Base-by-base conservation (phyloP, 2,113 vertebrate species). In the Cynocephalus volans region DNA sequence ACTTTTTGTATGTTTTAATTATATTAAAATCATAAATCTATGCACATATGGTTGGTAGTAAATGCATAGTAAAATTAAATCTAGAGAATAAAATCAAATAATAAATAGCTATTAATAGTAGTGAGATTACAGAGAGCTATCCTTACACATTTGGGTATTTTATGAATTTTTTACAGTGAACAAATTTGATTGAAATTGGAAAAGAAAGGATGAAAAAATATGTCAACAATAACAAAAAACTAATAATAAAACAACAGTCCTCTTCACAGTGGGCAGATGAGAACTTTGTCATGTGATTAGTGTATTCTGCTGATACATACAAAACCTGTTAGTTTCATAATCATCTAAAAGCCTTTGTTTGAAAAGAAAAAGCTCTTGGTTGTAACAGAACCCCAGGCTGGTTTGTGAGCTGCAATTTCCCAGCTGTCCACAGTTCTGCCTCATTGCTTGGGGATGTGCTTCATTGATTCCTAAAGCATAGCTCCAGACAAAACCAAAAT, bases 401-500 rank as follows among this genome's bases (percentile, higher is more conserved):
- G 86, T 84, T 83, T 84, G 86, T 60, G 87, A 93, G 90, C 93
- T 77, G 24, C 87, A n/a, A 0, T 88, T 95, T 96, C 90, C 93
- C 97, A 97, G 96, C 97, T 97, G 97, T 95, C 92, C 86, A 21
- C 95, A 92, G 98, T 98, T 98, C 96, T 97, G 98, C 98, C 97
- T 98, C 98, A 97, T 97, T 97, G 92, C 87, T 21, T 89, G 75
- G 82, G 93, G 98, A 89, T 18, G 94, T 97, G 97, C 97, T 97
- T 96, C 97, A 79, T 4, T 97, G 97, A 89, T 70, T 92, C 75
- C 94, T 88, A 95, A 96, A 97, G 95, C 96, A 80, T 24, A 97
- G 92, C 97, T 93, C 97, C 94, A 98, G 97, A 98, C 98, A 93
- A 97, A 97, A 96, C 96, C 92, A 67, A 83, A 97, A 97, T 87